A percentile compares a stretch with the other conserved stretches of the same genome.
These are phyloP conservation scores for Hippocampus zosterae DNA, from an alignment of 2,113 vertebrate genomes.

Conservation along the genomic window DNA sequence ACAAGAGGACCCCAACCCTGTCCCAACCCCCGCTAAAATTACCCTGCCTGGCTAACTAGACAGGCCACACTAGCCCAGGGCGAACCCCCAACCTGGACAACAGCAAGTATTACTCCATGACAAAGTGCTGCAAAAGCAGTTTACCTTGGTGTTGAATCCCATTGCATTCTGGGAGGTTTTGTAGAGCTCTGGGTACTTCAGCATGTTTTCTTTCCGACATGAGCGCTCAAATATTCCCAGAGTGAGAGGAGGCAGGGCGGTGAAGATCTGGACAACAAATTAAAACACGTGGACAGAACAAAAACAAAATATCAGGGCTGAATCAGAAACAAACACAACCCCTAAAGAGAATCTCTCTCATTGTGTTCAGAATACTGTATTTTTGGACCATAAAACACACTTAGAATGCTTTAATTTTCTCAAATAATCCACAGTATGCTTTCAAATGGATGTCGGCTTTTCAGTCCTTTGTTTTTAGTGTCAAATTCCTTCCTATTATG, in stretches of 20 bases:
- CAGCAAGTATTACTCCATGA: neutral
- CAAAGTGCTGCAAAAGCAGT: neutral
- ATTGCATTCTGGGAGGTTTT: constrained; percentile 96
- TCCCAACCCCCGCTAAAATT: neutral
- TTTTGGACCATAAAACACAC: no score
- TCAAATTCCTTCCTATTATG: no score
- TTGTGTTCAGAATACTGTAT: no score
- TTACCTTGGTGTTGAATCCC: constrained; percentile 98
- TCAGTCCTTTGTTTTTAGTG: no score
- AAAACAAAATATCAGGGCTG: neutral
- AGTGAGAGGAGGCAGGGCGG: constrained; percentile 92
- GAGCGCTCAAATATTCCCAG: constrained; percentile 97
- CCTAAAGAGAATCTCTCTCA: no score
- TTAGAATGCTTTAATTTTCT: no score
- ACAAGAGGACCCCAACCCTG: constrained; percentile 25
- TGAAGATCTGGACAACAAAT: constrained; percentile 79
- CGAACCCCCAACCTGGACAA: neutral
- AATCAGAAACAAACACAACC: neutral
- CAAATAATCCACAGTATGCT: no score
- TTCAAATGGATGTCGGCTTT: no score
- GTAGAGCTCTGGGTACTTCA: constrained; percentile 97
- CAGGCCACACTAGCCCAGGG: constrained; percentile 35
- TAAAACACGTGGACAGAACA: constrained; percentile 1
- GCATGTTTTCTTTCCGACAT: constrained; percentile 96
- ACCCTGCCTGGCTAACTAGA: constrained; percentile 13